Evolutionary conservation across 2,797 vertebrate species (phyloP).

Genomic region (Otus scops): DNA sequence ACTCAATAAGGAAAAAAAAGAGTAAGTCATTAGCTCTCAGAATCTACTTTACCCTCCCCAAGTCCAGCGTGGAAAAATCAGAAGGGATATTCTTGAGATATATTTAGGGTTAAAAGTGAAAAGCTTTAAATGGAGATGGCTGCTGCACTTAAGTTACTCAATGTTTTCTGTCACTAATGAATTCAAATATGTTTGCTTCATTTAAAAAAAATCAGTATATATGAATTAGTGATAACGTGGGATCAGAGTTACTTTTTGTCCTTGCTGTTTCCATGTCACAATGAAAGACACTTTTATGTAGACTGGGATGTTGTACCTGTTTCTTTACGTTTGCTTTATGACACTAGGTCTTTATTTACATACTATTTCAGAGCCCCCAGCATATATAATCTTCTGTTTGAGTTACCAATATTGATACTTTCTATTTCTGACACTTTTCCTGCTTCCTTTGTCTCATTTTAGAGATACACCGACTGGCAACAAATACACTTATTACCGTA

Average conservation of each 20-base stretch:
- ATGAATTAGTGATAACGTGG: background rate
- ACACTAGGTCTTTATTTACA: background rate
- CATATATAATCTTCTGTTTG: slow-evolving; percentile 32
- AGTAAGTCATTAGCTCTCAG: background rate
- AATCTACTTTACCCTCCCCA: background rate
- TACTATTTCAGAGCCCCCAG: background rate
- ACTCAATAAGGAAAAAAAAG: background rate
- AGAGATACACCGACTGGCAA: background rate
- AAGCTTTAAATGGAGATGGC: background rate
- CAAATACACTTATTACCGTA: background rate
- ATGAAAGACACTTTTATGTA: background rate
- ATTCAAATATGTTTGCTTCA: background rate
- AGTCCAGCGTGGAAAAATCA: background rate
- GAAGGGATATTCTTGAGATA: background rate
- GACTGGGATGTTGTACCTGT: background rate
- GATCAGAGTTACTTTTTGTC: background rate
- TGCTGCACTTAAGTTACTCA: background rate
- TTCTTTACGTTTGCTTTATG: background rate
- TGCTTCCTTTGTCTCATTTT: slow-evolving; percentile 20
- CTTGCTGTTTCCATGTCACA: background rate
- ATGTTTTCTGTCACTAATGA: slow-evolving; percentile 10
- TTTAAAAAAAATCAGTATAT: background rate
- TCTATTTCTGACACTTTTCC: background rate
- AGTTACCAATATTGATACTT: slow-evolving; percentile 41
- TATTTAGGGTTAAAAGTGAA: background rate